These are phyloP conservation scores for Odontothrips loti DNA, from an alignment of 2,888 invertebrate genomes.

Conservation along the genomic window DNA sequence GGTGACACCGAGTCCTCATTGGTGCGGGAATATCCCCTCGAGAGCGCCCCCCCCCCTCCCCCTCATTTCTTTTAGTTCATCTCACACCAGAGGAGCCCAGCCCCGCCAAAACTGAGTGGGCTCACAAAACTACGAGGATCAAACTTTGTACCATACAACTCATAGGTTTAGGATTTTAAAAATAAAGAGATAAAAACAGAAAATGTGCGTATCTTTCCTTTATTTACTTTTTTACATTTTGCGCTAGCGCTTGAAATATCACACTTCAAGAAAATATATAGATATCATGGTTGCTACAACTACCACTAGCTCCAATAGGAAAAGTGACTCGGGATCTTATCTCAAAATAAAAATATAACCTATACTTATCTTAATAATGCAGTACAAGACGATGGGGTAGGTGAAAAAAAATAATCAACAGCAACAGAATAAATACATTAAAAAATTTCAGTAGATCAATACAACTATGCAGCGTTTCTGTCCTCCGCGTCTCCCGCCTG, in stretches of 20 bases:
- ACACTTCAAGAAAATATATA: not conserved
- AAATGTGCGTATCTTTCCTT: not conserved
- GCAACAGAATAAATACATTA: too few species aligned
- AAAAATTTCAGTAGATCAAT: too few species aligned
- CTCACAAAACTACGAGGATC: not conserved
- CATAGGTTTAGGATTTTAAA: slow-evolving; percentile 17
- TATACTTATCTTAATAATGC: not conserved
- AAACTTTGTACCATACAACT: slow-evolving; percentile 6
- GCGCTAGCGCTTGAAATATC: too few species aligned
- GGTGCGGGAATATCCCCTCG: too few species aligned
- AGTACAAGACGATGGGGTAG: not conserved
- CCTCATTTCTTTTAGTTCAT: not conserved
- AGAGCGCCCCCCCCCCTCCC: not conserved
- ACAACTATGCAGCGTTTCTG: too few species aligned
- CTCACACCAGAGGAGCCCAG: not conserved
- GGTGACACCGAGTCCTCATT: too few species aligned
- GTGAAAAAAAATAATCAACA: too few species aligned
- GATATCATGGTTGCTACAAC: not conserved
- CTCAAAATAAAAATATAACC: not conserved
- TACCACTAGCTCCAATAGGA: not conserved
- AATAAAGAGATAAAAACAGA: not conserved
- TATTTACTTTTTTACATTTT: not conserved
- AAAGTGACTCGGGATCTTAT: too few species aligned
- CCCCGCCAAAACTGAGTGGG: not conserved
- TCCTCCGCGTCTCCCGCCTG: too few species aligned